Conservation (phyloP, 2,113 vertebrate species). For the Chiloscyllium plagiosum region DNA sequence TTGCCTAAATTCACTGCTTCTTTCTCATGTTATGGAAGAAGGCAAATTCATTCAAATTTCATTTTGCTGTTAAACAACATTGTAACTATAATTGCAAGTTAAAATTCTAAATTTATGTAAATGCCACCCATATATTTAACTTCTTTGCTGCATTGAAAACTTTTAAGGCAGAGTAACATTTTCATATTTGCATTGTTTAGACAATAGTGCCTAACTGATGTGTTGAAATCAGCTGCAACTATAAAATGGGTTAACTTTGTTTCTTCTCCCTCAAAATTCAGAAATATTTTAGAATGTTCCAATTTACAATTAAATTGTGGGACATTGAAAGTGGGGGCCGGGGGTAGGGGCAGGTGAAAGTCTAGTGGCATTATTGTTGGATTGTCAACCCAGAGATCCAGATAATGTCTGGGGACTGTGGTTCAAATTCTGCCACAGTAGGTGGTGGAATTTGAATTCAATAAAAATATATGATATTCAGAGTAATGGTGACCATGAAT, state of each 20-base stretch:
- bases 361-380: no score
- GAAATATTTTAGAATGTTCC: not conserved
- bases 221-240: not conserved
- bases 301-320: not conserved
- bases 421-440: no score
- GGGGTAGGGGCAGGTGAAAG: no score
- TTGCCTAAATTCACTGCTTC: no score
- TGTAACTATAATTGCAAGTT: not conserved
- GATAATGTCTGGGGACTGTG: no score
- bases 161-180: not conserved
- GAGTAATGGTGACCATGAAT: no score
- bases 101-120: not conserved
- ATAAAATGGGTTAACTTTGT: not conserved
- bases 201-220: not conserved
- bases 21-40: not conserved
- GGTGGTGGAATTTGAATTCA: no score
- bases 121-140: not conserved
- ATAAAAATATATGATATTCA: no score
- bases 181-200: not conserved
- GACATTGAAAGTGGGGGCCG: not conserved
- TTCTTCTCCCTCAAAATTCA: not conserved
- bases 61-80: not conserved
- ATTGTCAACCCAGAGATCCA: no score
- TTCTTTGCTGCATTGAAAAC: not conserved
- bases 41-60: not conserved